These are phyloP conservation scores for Ochlodes sylvanus DNA, from an alignment of 2,888 invertebrate genomes.

Conservation along the genomic window DNA sequence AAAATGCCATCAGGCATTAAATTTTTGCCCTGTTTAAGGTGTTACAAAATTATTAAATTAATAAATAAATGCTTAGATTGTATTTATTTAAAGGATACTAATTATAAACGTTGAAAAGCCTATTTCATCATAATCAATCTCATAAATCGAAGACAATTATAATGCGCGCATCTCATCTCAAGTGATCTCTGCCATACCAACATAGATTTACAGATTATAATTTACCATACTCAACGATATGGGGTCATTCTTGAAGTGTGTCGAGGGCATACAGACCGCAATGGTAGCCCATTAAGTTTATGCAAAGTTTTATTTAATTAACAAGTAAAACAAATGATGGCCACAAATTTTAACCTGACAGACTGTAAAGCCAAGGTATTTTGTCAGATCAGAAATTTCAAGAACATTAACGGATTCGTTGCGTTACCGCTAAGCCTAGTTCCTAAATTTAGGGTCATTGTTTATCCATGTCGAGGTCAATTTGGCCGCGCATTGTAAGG, in stretches of 20 bases:
- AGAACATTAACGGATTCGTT: background rate
- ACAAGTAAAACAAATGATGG: background rate
- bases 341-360: too few relatives aligned
- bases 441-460: slow-evolving; percentile 5
- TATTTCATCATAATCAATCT: slow-evolving; percentile 12
- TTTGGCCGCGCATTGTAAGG: slow-evolving; percentile 6
- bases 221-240: slow-evolving; percentile 32
- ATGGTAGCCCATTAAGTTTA: background rate
- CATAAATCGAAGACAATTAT: slow-evolving; percentile 20
- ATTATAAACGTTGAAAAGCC: too few relatives aligned
- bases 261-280: slow-evolving; percentile 21
- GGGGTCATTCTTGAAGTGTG: slow-evolving; percentile 25
- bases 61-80: too few relatives aligned
- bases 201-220: slow-evolving; percentile 35
- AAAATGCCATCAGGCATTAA: too few relatives aligned
- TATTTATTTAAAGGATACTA: too few relatives aligned
- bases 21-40: too few relatives aligned
- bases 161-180: slow-evolving; percentile 14
- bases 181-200: slow-evolving; percentile 11
- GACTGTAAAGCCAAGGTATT: background rate
- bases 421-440: slow-evolving; percentile 1
- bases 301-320: background rate
- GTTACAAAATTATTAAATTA: too few relatives aligned
- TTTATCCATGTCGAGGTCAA: slow-evolving; percentile 28
- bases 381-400: too few relatives aligned